Percentiles rank a stretch among this genome's conserved stretches.
phyloP scores from a whole-genome alignment of 1,140 invertebrate genomes.

The Colletes latitarsis region DNA sequence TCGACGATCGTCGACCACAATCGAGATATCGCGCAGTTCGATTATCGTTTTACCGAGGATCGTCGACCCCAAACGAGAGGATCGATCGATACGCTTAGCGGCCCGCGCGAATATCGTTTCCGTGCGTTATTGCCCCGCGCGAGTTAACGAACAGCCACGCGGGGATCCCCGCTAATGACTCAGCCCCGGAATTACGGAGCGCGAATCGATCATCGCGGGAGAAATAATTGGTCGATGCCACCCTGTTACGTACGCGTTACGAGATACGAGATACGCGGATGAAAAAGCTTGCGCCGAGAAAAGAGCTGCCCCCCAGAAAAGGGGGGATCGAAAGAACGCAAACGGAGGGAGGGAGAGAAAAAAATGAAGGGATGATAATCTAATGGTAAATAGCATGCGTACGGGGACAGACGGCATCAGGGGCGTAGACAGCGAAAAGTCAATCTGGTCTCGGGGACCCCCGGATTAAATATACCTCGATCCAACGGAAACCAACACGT shows the following conservation, averaged over 20 bases:
- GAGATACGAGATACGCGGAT: conserved; percentile 36
- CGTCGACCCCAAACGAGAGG: not conserved
- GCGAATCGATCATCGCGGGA: conserved; percentile 47
- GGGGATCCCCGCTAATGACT: conserved; percentile 44
- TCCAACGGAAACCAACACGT: too few relatives aligned
- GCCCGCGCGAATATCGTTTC: conserved; percentile 12
- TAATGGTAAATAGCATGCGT: conserved; percentile 63
- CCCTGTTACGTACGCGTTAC: conserved; percentile 31
- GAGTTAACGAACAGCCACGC: conserved; percentile 40
- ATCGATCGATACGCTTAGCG: conserved; percentile 1
- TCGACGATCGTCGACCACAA: too few relatives aligned
- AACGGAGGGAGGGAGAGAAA: conserved; percentile 51
- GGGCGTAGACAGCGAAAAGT: conserved; percentile 14
- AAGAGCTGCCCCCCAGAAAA: conserved; percentile 2
- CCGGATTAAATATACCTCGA: not conserved
- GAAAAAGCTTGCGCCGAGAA: conserved; percentile 8
- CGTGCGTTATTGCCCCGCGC: conserved; percentile 6
- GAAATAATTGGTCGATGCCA: conserved; percentile 45
- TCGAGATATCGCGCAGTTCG: too few relatives aligned
- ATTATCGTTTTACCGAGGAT: conserved; percentile 29
- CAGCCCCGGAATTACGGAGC: conserved; percentile 14
- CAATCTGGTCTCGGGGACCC: not conserved
- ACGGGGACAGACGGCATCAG: conserved; percentile 8
- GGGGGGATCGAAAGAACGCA: conserved; percentile 17
- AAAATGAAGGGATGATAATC: conserved; percentile 59